Conservation (phyloP, 2,113 vertebrate genomes). For the Pandion haliaetus region DNA sequence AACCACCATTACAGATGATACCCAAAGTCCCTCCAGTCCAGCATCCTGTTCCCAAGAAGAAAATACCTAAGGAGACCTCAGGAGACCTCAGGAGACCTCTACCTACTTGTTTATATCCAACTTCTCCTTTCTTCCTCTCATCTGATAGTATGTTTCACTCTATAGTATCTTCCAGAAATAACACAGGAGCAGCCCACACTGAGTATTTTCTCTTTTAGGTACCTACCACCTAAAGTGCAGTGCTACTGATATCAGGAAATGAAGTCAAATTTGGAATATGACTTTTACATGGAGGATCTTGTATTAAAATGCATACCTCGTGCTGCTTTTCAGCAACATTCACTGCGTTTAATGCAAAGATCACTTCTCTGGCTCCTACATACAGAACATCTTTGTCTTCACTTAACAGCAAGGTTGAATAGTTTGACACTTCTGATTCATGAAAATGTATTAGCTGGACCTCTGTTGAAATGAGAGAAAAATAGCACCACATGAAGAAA, state of each 20-base stretch:
- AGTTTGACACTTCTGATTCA: slow-evolving; percentile 87
- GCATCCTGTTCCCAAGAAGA: not conserved
- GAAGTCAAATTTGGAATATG: not conserved
- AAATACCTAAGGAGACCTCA: not conserved
- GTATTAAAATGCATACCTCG: slow-evolving; percentile 70
- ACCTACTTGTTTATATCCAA: not conserved
- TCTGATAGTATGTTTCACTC: not conserved
- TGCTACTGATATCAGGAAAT: not conserved
- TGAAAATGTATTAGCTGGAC: slow-evolving; percentile 86
- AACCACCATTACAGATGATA: not conserved
- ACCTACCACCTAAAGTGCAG: not conserved
- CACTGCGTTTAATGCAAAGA: slow-evolving; percentile 86
- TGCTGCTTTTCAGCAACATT: slow-evolving; percentile 84
- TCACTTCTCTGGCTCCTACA: slow-evolving; percentile 89
- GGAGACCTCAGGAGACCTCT: not conserved
- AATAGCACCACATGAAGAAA: not conserved
- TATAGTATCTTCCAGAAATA: not conserved
- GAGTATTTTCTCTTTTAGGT: not conserved
- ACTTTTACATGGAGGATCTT: not conserved
- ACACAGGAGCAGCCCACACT: not conserved
- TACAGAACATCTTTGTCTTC: slow-evolving; percentile 83
- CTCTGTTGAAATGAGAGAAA: slow-evolving; percentile 73
- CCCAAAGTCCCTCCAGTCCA: accelerated
- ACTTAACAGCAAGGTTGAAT: slow-evolving; percentile 88
- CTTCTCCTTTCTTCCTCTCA: not conserved